Evolutionary conservation across 1,140 invertebrate genomes (phyloP).

Genomic region (Philaenus spumarius): DNA sequence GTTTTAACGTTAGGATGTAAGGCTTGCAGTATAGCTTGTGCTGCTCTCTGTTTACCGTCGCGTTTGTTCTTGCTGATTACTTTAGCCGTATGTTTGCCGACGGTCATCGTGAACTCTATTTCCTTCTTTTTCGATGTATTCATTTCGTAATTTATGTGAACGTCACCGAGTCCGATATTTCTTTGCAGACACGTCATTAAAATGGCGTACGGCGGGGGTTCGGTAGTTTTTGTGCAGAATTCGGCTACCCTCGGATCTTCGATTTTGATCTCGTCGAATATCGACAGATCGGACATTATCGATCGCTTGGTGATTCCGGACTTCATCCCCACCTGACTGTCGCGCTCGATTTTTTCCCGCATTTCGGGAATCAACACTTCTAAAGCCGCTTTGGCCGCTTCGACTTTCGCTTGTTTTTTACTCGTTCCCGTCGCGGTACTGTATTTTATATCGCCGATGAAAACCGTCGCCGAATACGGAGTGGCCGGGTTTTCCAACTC

Average conservation of each 20-base stretch:
- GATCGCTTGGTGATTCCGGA: slow-evolving; percentile 10
- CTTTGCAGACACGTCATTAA: slow-evolving; percentile 85
- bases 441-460: slow-evolving; percentile 88
- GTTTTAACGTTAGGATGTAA: slow-evolving; percentile 88
- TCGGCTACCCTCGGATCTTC: slow-evolving; percentile 90
- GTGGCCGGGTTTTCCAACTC: slow-evolving; percentile 90
- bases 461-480: slow-evolving; percentile 88
- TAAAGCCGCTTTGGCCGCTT: slow-evolving; percentile 81
- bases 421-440: slow-evolving; percentile 87
- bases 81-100: slow-evolving; percentile 85
- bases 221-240: slow-evolving; percentile 90
- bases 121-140: slow-evolving; percentile 65
- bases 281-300: slow-evolving; percentile 39
- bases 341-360: slow-evolving; percentile 48
- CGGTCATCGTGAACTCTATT: slow-evolving; percentile 91
- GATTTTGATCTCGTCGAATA: slow-evolving; percentile 92
- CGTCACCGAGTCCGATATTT: slow-evolving; percentile 29
- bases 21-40: slow-evolving; percentile 87
- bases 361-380: slow-evolving; percentile 93
- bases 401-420: slow-evolving; percentile 91
- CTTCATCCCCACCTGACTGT: slow-evolving; percentile 2
- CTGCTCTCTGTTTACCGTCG: slow-evolving; percentile 94
- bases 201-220: slow-evolving; percentile 90
- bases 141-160: slow-evolving; percentile 59
- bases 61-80: slow-evolving; percentile 92